Percentiles rank a stretch among this genome's conserved stretches.
Evolutionary conservation across 2,113 vertebrate species (phyloP).

Genomic region (Phycodurus eques): DNA sequence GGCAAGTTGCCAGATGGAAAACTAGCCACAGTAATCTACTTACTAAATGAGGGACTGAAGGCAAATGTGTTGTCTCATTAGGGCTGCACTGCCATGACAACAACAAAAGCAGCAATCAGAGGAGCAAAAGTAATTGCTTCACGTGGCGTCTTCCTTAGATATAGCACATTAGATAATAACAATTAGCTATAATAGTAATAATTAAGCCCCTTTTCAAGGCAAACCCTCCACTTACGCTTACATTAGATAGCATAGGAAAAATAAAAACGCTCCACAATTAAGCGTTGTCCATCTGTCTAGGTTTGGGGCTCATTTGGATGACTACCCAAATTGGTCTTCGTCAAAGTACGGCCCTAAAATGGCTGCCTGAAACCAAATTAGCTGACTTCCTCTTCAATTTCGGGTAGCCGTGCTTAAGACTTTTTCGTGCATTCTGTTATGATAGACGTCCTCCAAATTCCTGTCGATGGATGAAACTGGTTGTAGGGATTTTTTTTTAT

Average conservation of each 20-base stretch:
- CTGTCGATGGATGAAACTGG: too few species aligned
- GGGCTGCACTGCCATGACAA: conserved; percentile 4
- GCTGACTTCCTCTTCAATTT: too few species aligned
- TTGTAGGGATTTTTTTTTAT: too few species aligned
- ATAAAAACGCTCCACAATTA: not conserved
- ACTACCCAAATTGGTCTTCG: too few species aligned
- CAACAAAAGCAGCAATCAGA: not conserved
- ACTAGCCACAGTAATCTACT: conserved; percentile 29
- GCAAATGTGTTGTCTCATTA: conserved; percentile 15
- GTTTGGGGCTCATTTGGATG: too few species aligned
- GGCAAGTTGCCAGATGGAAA: conserved; percentile 30
- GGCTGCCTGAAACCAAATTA: too few species aligned
- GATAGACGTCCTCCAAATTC: too few species aligned
- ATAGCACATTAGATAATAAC: not conserved
- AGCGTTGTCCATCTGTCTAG: not conserved
- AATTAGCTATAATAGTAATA: not conserved
- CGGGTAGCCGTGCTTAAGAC: too few species aligned
- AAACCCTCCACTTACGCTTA: not conserved
- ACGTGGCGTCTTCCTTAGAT: not conserved
- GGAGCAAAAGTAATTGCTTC: conserved; percentile 4
- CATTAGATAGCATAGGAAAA: not conserved
- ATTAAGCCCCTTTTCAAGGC: not conserved
- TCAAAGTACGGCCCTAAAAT: too few species aligned
- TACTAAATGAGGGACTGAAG: conserved; percentile 18
- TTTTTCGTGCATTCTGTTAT: too few species aligned